Conservation (phyloP, 2,113 vertebrate species). For the Poeciliopsis retropinna region DNA sequence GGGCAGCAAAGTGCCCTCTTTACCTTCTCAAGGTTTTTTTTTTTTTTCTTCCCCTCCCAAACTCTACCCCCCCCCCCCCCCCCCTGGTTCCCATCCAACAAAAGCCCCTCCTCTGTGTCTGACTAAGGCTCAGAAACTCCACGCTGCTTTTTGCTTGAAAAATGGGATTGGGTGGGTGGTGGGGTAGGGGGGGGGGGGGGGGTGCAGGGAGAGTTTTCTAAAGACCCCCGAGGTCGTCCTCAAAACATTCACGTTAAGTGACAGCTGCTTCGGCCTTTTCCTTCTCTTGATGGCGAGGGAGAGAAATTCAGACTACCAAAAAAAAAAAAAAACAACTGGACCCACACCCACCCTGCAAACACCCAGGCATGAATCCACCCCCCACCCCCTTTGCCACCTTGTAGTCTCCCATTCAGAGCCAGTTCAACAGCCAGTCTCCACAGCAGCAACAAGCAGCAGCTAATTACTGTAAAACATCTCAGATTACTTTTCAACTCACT, state of each 20-base stretch:
- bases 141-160: conserved; percentile 76
- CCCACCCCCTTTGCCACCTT: conserved; percentile 33
- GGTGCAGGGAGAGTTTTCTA: conserved; percentile 66
- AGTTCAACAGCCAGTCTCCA: conserved; percentile 59
- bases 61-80: conserved; percentile 50
- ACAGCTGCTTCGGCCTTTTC: conserved; percentile 81
- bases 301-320: conserved; percentile 74
- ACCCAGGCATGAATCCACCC: conserved; percentile 62
- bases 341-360: conserved; percentile 72
- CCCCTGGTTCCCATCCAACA: conserved; percentile 58
- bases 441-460: conserved; percentile 74
- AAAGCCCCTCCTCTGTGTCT: conserved; percentile 73
- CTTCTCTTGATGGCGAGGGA: conserved; percentile 63
- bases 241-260: conserved; percentile 86
- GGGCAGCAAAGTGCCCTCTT: conserved; percentile 71
- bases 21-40: conserved; percentile 62
- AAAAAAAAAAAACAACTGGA: conserved; percentile 15
- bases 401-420: conserved; percentile 73
- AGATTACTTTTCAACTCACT: conserved; percentile 78
- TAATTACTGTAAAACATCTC: conserved; percentile 84
- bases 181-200: no score
- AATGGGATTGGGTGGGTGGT: conserved; percentile 46
- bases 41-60: conserved; percentile 18
- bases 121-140: conserved; percentile 78
- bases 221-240: conserved; percentile 76